Base-by-base conservation (phyloP, 2,797 vertebrate genomes). In the Apogon hyalosoma region DNA sequence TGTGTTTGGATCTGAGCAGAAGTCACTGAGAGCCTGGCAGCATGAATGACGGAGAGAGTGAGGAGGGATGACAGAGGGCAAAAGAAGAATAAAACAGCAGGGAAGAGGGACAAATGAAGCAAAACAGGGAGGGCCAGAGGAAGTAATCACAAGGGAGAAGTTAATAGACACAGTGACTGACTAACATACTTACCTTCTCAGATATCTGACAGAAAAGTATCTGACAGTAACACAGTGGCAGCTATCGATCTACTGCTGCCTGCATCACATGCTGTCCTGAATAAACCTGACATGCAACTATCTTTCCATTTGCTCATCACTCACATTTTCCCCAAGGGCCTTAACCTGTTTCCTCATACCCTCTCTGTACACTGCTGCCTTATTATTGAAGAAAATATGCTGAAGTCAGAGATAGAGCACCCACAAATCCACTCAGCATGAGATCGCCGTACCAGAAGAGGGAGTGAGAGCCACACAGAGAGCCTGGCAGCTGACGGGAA, bases 21-120 rank as follows among this genome's bases (percentile, higher is more conserved):
- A 97, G 88, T 97, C 96, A 45, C 96, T 96, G 87, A 97, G 93
- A 54, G 95, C 95, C 96, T 97, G 88, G 36, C 11, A 68, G 51
- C 7, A 2, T 46, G 82, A 73, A 67, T 74, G 74, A 74, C 24
- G 46, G 54, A 63, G 24, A 48, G 49, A 71, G 56, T 10, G 41
- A 54, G 28, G 62, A 43, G 56, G 71, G 62, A 79, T 55, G 68
- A 79, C 69, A 48, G 45, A 15, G 24, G 19, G 47, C 14, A 12
- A 39, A 21, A 11, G 5, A 10, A n/a, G 7, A 47, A 7, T 15
- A 33, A n/a, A 28, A 46, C 16, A 61, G 49, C 3, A 6, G 36
- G 43, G 48, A 60, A 40, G 63, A 36, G 21, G 48, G 46, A 62
- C 36, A 53, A 74, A 79, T 43, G 55, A 75, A 36, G 74, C 1